These are phyloP conservation scores for Pteropus rufus DNA, from an alignment of 2,797 vertebrate genomes.

Conservation along the genomic window DNA sequence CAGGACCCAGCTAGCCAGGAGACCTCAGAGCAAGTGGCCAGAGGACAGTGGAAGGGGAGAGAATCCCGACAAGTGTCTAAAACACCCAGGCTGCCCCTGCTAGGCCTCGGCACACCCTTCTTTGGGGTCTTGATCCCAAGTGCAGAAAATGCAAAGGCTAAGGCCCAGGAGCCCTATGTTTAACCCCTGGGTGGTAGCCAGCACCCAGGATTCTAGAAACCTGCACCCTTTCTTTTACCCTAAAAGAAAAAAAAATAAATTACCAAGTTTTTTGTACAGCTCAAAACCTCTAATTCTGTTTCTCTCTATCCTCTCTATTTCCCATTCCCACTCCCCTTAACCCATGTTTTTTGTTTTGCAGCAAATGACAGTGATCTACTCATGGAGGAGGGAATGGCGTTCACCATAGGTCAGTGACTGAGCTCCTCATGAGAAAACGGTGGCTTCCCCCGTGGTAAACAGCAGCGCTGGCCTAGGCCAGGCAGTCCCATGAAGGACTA, in stretches of 20 bases:
- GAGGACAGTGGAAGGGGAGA: neutral
- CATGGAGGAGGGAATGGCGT: conserved; percentile 98
- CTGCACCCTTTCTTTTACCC: neutral
- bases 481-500: conserved; percentile 57
- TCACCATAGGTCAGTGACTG: conserved; percentile 92
- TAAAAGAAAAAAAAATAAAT: conserved; percentile 19
- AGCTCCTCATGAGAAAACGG: neutral
- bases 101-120: neutral
- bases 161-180: neutral
- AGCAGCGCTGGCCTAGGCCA: neutral
- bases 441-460: neutral
- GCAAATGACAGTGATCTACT: conserved; percentile 91
- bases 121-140: neutral
- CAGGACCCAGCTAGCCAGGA: neutral
- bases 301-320: neutral
- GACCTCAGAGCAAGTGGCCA: neutral
- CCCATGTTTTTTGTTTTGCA: conserved; percentile 67
- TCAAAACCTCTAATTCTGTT: neutral
- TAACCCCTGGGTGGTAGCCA: neutral
- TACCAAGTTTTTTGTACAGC: neutral
- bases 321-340: neutral
- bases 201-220: neutral
- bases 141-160: neutral
- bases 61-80: neutral
- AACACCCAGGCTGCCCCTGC: neutral